These are phyloP conservation scores for Troilus luridus DNA, from an alignment of 2,888 invertebrate species.

Conservation along the genomic window DNA sequence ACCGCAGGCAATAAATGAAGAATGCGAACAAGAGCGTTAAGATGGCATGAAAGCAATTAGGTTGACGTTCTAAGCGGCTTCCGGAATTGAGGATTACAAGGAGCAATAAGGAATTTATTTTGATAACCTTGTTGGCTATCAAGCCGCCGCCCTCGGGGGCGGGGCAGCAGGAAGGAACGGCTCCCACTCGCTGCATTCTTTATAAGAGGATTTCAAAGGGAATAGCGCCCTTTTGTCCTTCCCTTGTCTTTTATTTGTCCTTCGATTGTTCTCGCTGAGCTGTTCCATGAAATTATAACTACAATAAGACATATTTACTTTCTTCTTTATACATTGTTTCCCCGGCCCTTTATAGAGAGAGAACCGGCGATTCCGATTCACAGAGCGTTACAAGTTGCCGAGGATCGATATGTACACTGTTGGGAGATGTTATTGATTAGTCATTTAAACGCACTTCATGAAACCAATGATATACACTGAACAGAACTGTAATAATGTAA, in stretches of 20 bases:
- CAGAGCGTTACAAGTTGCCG: background rate
- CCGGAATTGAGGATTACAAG: constrained; percentile 15
- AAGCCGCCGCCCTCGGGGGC: background rate
- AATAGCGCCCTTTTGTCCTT: constrained; percentile 37
- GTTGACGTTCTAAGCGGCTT: constrained; percentile 13
- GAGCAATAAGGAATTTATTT: constrained; percentile 46
- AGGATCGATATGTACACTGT: background rate
- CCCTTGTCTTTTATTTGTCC: constrained; percentile 40
- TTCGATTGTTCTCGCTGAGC: constrained; percentile 19
- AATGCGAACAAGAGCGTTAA: constrained; percentile 15
- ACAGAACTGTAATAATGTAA: too few relatives aligned
- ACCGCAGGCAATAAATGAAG: constrained; percentile 12
- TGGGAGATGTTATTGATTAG: too few relatives aligned
- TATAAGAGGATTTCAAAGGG: constrained; percentile 43
- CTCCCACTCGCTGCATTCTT: background rate
- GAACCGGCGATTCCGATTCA: background rate
- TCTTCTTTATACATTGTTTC: background rate
- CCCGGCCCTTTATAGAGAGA: background rate
- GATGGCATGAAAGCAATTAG: constrained; percentile 30
- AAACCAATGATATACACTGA: too few relatives aligned
- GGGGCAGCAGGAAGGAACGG: too few relatives aligned
- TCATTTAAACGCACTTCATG: too few relatives aligned
- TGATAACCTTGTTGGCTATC: constrained; percentile 27
- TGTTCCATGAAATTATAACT: constrained; percentile 37
- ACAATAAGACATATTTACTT: constrained; percentile 35